Conservation (phyloP, 2,888 invertebrate genomes). For the Melipona bicolor region DNA sequence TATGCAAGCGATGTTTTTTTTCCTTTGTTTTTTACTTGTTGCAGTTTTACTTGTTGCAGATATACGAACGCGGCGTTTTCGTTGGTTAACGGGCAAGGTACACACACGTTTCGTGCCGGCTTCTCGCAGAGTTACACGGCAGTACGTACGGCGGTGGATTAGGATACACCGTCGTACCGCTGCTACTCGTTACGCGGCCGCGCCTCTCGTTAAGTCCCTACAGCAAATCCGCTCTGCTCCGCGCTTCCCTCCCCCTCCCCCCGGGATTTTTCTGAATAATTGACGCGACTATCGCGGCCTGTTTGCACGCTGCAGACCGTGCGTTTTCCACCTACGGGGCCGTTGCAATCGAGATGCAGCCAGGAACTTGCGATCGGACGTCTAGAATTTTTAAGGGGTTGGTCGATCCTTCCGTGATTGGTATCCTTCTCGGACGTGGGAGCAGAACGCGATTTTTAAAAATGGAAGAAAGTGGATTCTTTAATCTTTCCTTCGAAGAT, state of each 20-base stretch:
- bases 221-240: constrained; percentile 10
- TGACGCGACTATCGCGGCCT: constrained; percentile 15
- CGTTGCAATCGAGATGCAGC: neutral
- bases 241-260: neutral
- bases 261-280: constrained; percentile 41
- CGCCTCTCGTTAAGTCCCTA: constrained; percentile 27
- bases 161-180: neutral
- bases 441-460: too few relatives aligned
- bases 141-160: neutral
- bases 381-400: neutral
- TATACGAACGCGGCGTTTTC: neutral
- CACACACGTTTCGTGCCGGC: neutral
- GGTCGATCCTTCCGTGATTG: too few relatives aligned
- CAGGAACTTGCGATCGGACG: neutral
- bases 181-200: constrained; percentile 28
- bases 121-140: neutral
- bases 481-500: too few relatives aligned
- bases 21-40: neutral
- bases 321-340: neutral
- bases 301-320: neutral
- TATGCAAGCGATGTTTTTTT: too few relatives aligned
- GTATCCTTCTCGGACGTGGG: neutral
- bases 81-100: neutral
- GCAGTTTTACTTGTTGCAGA: neutral
- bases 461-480: too few relatives aligned